Conservation (phyloP, 2,113 vertebrate species). For the Piaya cayana region DNA sequence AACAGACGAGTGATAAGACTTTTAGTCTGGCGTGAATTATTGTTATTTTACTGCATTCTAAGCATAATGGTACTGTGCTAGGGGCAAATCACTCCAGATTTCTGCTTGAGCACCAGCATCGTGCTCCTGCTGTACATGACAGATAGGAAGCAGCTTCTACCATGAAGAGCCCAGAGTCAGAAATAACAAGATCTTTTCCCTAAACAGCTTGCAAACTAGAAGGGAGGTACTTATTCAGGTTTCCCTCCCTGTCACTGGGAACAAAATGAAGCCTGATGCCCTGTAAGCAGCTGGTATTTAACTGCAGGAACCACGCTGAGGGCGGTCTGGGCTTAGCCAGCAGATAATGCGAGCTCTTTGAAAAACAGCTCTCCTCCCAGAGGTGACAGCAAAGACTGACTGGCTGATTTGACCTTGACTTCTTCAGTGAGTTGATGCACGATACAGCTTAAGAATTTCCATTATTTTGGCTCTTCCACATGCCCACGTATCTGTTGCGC, state of each 20-base stretch:
- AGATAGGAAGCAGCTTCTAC: neutral
- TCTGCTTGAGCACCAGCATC: neutral
- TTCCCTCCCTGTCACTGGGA: conserved; percentile 18
- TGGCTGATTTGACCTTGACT: conserved; percentile 28
- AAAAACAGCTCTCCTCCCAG: conserved; percentile 24
- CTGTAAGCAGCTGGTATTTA: conserved; percentile 37
- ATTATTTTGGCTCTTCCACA: neutral
- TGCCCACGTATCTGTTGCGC: neutral
- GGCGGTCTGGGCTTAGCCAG: conserved; percentile 43
- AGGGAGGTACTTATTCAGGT: neutral
- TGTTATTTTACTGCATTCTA: neutral
- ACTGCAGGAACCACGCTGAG: conserved; percentile 15
- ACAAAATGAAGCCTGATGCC: conserved; percentile 36
- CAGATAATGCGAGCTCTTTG: neutral
- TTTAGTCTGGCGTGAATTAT: conserved; percentile 24
- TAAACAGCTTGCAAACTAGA: neutral
- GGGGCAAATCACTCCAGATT: neutral
- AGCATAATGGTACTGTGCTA: neutral
- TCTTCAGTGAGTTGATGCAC: neutral
- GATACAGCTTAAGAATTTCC: neutral
- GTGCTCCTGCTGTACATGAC: neutral
- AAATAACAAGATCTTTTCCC: conserved; percentile 2
- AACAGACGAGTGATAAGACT: neutral
- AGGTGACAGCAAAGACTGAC: conserved; percentile 8
- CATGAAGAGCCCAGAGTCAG: neutral